Conservation (phyloP, 2,888 invertebrate species). For the Proisotoma minuta region DNA sequence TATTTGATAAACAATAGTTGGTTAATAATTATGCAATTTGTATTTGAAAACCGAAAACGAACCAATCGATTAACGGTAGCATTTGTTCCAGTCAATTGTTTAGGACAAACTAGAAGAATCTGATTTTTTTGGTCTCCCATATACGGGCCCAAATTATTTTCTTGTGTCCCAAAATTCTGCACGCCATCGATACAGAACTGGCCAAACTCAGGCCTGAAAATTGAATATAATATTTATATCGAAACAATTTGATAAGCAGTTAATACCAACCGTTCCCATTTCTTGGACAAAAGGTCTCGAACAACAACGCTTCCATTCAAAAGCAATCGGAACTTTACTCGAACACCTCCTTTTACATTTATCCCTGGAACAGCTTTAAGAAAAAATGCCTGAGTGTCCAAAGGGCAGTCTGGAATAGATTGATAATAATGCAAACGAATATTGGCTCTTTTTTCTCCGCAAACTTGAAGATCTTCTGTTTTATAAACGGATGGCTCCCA, state of each 20-base stretch:
- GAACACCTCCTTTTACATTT: no score
- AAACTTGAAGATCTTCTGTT: conserved; percentile 22
- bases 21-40: no score
- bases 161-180: background rate
- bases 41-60: no score
- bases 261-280: conserved; percentile 22
- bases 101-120: conserved; percentile 17
- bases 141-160: background rate
- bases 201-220: conserved; percentile 11
- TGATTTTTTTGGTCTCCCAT: conserved; percentile 18
- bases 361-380: conserved; percentile 18
- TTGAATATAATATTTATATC: no score
- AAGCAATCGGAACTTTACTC: conserved; percentile 23
- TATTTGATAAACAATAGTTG: no score
- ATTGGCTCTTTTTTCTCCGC: conserved; percentile 24
- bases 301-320: conserved; percentile 26
- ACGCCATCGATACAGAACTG: conserved; percentile 30
- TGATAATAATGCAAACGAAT: conserved; percentile 22
- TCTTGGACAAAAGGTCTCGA: conserved; percentile 13
- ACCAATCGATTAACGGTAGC: no score
- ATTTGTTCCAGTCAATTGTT: no score
- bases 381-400: conserved; percentile 21
- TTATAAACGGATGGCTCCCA: conserved; percentile 30
- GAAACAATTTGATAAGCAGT: no score
- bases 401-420: background rate